phyloP scores from a whole-genome alignment of 2,113 vertebrate species.

The Myotis davidii region DNA sequence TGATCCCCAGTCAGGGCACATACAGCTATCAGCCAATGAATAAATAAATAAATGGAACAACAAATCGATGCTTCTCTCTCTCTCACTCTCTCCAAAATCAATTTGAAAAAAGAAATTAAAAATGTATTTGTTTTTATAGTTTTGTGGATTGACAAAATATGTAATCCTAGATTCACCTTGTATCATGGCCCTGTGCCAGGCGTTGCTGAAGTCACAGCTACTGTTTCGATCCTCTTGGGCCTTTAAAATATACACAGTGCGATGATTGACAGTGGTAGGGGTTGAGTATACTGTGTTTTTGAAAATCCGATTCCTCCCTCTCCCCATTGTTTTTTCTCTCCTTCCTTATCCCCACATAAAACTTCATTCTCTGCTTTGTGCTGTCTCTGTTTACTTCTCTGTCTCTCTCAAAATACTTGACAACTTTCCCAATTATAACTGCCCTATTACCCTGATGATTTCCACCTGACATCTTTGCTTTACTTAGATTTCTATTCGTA shows the following conservation, averaged over 20 bases:
- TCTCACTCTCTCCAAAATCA: background rate
- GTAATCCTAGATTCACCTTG: background rate
- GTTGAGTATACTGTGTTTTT: background rate
- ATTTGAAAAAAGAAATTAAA: background rate
- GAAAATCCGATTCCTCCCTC: background rate
- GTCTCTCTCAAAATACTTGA: background rate
- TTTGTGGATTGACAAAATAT: background rate
- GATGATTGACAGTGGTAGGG: too few relatives aligned
- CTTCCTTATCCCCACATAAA: background rate
- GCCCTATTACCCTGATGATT: background rate
- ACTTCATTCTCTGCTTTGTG: background rate
- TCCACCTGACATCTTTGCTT: background rate
- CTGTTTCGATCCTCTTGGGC: background rate
- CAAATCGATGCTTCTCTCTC: background rate
- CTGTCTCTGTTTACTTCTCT: background rate
- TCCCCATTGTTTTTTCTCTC: background rate
- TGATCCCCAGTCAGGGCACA: background rate
- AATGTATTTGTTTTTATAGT: constrained; percentile 4
- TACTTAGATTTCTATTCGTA: background rate
- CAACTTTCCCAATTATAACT: background rate
- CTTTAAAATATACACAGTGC: too few relatives aligned
- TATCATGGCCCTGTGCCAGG: background rate
- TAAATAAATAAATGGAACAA: background rate
- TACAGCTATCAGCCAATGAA: background rate
- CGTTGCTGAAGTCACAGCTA: too few relatives aligned